phyloP scores from a whole-genome alignment of 2,113 vertebrate species.

The Willisornis vidua region DNA sequence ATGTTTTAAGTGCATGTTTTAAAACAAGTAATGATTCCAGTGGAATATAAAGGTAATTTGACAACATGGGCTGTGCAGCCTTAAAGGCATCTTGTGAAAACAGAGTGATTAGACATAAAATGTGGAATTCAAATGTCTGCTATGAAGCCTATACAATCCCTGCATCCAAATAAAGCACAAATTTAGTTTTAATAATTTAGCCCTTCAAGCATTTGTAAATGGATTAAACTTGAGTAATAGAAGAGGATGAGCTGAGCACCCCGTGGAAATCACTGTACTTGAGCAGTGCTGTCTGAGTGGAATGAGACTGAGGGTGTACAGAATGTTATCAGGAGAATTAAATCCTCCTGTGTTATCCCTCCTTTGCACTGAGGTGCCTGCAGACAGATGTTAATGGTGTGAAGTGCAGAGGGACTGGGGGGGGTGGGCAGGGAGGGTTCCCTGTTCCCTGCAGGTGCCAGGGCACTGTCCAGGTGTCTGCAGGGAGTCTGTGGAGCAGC shows the following conservation, averaged over 20 bases:
- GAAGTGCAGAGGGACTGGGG: background rate
- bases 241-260: background rate
- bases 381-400: background rate
- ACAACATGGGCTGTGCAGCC: background rate
- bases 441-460: background rate
- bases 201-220: background rate
- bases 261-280: background rate
- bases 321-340: background rate
- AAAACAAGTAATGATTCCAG: background rate
- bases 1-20: background rate
- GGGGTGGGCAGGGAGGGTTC: background rate
- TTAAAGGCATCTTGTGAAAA: slow-evolving; percentile 12
- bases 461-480: background rate
- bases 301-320: background rate
- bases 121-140: background rate
- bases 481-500: background rate
- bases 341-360: background rate
- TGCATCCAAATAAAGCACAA: background rate
- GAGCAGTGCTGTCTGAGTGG: accelerated
- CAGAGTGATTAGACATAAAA: background rate
- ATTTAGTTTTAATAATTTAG: background rate
- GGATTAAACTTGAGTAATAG: background rate
- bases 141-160: background rate
- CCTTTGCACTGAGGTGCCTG: background rate
- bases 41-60: background rate